Percentiles rank a stretch among this genome's conserved stretches.
These are phyloP conservation scores for Blastobasis adustella DNA, from an alignment of 2,888 invertebrate genomes.

Conservation along the genomic window DNA sequence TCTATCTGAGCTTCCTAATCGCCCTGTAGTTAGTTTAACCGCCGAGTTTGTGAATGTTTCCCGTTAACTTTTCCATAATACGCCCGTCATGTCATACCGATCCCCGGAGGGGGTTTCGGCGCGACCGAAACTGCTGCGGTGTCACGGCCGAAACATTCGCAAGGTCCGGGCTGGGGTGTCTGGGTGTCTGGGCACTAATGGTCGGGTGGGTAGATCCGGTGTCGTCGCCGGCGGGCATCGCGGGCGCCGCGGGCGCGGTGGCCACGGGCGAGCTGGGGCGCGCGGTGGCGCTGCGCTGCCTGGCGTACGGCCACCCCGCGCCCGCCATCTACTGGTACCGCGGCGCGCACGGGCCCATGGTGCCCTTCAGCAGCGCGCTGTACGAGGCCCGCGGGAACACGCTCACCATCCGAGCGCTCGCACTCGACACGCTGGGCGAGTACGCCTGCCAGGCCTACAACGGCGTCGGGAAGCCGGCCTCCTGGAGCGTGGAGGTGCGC, in stretches of 20 bases:
- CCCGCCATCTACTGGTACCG: slow-evolving; percentile 92
- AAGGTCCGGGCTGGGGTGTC: slow-evolving; percentile 25
- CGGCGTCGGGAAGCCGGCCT: slow-evolving; percentile 83
- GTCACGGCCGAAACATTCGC: slow-evolving; percentile 15
- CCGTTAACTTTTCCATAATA: background rate
- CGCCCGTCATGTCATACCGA: no score
- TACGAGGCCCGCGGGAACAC: slow-evolving; percentile 86
- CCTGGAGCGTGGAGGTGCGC: slow-evolving; percentile 83
- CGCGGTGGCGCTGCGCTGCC: slow-evolving; percentile 83
- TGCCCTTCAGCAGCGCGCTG: slow-evolving; percentile 80
- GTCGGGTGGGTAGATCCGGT: slow-evolving; percentile 72
- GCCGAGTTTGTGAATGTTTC: slow-evolving; percentile 39
- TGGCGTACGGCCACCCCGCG: slow-evolving; percentile 86
- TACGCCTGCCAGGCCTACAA: slow-evolving; percentile 95
- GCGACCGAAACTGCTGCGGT: no score
- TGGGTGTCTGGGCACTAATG: slow-evolving; percentile 8
- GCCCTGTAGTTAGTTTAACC: slow-evolving; percentile 39
- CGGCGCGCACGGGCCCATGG: slow-evolving; percentile 80
- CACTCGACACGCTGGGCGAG: slow-evolving; percentile 83
- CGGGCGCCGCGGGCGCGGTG: slow-evolving; percentile 78
- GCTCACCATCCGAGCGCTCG: slow-evolving; percentile 82
- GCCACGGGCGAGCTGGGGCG: slow-evolving; percentile 82
- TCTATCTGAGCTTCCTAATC: slow-evolving; percentile 30
- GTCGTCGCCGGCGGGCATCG: slow-evolving; percentile 75
- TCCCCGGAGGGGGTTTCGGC: no score